Evolutionary conservation across 2,888 invertebrate species (phyloP), one percentile per base, ranked within the genome.

Genomic region (Rhamnusium bicolor): DNA sequence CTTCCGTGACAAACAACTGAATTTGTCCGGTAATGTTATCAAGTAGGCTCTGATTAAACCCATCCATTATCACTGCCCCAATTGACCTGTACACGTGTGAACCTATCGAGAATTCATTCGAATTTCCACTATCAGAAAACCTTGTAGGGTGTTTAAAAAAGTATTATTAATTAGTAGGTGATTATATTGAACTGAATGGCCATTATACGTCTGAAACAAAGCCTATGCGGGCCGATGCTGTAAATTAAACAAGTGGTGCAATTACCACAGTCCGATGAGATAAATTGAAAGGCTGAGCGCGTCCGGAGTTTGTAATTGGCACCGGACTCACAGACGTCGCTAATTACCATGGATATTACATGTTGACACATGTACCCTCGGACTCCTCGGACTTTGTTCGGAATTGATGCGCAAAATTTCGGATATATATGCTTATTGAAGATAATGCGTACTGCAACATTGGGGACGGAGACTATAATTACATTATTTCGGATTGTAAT

Each of bases 321-420:
- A 83, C 80, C 76, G 82, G 83, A 83, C 83, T 80, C 84, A 81
- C 84, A 84, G 83, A 84, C 83, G 81, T 83, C 83, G 80, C 84
- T 85, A 85, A 86, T 86, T 85, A 86, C 84, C 84, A 85, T 85
- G 85, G 83, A 85, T 85, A 86, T 86, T 85, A 85, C 85, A 85
- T 83, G 85, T 84, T 84, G 84, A 85, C 84, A 83, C 83, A 83
- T 82, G 81, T 80, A 63, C 58, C 46, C 60, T 62, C 75, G 56
- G 65, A 67, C 27, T 73, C 61, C 67, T 60, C 63, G 73, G 75
- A 79, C 80, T 81, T 83, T 81, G 79, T 75, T 72, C 71, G 77
- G 78, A 79, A 80, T 75, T 81, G 82, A 83, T 77, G 83, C 84
- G 83, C 75, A 79, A 84, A 85, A 84, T 84, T 84, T 84, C 79